Evolutionary conservation across 2,888 invertebrate species (phyloP).

Genomic region (Chymomyza fuscimana): DNA sequence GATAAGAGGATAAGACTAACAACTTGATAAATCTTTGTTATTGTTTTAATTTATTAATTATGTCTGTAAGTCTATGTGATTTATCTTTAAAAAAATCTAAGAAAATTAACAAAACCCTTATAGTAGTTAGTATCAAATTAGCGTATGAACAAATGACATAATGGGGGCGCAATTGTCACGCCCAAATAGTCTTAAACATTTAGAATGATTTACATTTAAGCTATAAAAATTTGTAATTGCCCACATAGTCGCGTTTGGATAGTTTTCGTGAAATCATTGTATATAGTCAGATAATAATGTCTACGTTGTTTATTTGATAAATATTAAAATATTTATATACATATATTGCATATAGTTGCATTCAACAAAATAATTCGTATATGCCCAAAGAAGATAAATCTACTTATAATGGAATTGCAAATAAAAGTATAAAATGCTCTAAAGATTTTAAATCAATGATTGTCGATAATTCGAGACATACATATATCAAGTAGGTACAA

Average conservation of each 20-base stretch:
- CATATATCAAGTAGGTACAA: too few relatives aligned
- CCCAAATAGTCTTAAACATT: background rate
- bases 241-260: background rate
- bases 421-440: background rate
- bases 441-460: background rate
- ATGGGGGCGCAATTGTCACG: background rate
- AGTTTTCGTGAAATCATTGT: background rate
- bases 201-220: conserved; percentile 45
- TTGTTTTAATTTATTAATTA: conserved; percentile 74
- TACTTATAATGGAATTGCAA: background rate
- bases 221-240: conserved; percentile 3
- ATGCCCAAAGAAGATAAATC: background rate
- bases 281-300: background rate
- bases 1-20: conserved; percentile 47
- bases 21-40: conserved; percentile 56
- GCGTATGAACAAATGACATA: conserved; percentile 24
- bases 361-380: background rate
- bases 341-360: background rate
- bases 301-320: background rate
- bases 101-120: conserved; percentile 40
- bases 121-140: conserved; percentile 74
- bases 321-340: background rate
- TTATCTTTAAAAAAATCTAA: conserved; percentile 56
- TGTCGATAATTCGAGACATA: background rate
- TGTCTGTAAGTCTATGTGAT: conserved; percentile 67